Evolutionary conservation across 1,140 invertebrate species (phyloP), one percentile per base, ranked within the genome.

Genomic region (Oncopodura yosiiana): DNA sequence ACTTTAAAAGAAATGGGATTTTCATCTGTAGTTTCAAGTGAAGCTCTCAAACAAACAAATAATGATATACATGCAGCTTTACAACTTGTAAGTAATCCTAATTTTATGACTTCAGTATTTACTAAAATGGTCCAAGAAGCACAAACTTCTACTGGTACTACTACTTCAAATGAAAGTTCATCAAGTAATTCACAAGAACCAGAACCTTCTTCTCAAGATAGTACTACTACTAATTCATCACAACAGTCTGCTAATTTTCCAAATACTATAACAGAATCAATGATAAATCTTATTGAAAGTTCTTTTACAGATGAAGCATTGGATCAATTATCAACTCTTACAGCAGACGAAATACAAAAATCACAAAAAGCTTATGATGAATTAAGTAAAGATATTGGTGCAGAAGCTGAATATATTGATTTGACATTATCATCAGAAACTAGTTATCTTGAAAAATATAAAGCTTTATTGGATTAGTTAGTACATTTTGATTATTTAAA

Each of bases 1-100:
- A 75, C 74, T 42, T 58, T 84, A 21, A 69, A 75, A 24, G 73
- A 73, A 29, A 85, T 86, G 84, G 83, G 84, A 0, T 86, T 74
- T 70, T 61, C 73, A 9, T 71, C 72, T 3, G 69, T 73, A 5
- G 66, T 76, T 11, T 76, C 81, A 2, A 65, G 72, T 0, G 58
- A 70, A 9, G 83, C 83, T 1, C 67, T 87, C 18, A 71, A 75
- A 55, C 74, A 76, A 55, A 69, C 75, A 14, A 80, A 86, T 61
- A 86, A 86, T 70, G 73, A 81, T 66, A 72, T 83, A 3, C 73
- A 74, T 1, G 68, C 73, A 34, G 82, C 83, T 21, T 71, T 86
- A 36, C 75, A 81, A 55, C 71, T 81, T 49, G 73, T 83, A 49
- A 74, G 78, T 64, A 77, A 81, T 43, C 71, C 77, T 3, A 9